A percentile compares a stretch with the other conserved stretches of the same genome.
These are phyloP conservation scores for Apamea epomidion DNA, from an alignment of 2,888 invertebrate genomes.

Conservation along the genomic window DNA sequence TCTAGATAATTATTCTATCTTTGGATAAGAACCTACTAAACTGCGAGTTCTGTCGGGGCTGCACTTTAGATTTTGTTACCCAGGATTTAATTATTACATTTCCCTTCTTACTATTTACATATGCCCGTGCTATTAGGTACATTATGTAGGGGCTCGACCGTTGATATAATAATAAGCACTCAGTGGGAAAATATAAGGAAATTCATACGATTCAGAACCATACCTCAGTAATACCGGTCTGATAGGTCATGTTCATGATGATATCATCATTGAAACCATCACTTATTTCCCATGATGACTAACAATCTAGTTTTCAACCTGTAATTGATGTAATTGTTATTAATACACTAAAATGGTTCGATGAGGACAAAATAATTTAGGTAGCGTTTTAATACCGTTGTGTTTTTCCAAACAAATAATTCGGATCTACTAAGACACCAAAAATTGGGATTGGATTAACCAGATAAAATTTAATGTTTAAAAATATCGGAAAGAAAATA, in stretches of 20 bases:
- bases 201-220: neutral
- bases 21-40: neutral
- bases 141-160: neutral
- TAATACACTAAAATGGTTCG: no score
- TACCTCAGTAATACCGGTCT: neutral
- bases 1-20: neutral
- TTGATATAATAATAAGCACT: neutral
- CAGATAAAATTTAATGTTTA: neutral
- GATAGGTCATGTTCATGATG: neutral
- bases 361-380: neutral
- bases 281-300: conserved; percentile 26
- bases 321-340: conserved; percentile 9
- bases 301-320: conserved; percentile 5
- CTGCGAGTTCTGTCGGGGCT: neutral
- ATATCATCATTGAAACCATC: conserved; percentile 19
- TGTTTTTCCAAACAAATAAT: neutral
- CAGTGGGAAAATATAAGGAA: neutral
- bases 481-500: neutral
- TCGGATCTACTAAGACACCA: no score
- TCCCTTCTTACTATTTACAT: neutral
- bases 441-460: neutral
- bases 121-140: neutral
- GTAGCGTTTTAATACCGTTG: neutral
- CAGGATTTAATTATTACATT: neutral
- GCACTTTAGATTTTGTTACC: neutral